A percentile compares a stretch with the other conserved stretches of the same genome.
These are phyloP conservation scores for Phrynocephalus guinanensis DNA, from an alignment of 2,797 vertebrate species.

Conservation along the genomic window DNA sequence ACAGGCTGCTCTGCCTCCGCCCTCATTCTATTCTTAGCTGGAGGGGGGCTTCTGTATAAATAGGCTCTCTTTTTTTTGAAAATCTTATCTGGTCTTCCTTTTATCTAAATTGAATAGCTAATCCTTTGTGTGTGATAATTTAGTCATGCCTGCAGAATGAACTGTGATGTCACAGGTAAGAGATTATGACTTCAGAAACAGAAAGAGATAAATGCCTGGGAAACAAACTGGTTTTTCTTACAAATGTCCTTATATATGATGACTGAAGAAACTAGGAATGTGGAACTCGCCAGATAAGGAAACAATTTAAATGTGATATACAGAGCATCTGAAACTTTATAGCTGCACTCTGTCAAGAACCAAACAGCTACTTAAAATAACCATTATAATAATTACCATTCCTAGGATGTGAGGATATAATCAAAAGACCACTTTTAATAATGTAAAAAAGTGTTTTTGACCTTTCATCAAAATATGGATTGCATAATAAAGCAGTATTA, in stretches of 20 bases:
- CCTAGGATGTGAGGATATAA: background rate
- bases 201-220: background rate
- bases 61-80: conserved; percentile 3
- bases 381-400: background rate
- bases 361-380: background rate
- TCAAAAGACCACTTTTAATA: background rate
- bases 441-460: background rate
- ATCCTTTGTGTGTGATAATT: conserved; percentile 14
- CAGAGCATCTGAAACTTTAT: background rate
- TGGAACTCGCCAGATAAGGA: background rate
- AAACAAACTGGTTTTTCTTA: conserved; percentile 13
- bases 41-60: background rate
- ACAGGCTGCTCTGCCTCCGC: background rate
- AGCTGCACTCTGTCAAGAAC: background rate
- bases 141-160: background rate
- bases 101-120: background rate
- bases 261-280: background rate
- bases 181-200: conserved; percentile 5
- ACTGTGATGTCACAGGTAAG: conserved; percentile 14
- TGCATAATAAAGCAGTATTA: background rate
- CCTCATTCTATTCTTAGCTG: background rate
- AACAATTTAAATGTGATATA: background rate
- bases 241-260: conserved; percentile 5
- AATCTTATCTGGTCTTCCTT: background rate
- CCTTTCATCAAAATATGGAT: background rate